These are phyloP conservation scores for Xylocampa areola DNA, from an alignment of 2,888 invertebrate genomes.

Conservation along the genomic window DNA sequence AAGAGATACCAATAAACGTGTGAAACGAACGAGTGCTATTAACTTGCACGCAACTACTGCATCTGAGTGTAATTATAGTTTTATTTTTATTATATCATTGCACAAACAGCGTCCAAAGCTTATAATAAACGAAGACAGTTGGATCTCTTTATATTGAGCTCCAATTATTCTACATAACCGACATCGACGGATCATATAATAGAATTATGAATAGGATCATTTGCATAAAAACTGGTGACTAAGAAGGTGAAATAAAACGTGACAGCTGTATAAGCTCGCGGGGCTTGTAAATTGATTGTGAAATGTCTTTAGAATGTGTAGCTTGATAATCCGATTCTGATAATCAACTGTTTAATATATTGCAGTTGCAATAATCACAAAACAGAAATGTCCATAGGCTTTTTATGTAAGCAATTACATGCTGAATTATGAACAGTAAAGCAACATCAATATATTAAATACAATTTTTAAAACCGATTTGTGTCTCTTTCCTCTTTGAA, in stretches of 20 bases:
- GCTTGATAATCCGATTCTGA: background rate
- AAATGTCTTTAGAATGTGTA: background rate
- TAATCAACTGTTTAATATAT: constrained; percentile 5
- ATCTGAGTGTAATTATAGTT: constrained; percentile 5
- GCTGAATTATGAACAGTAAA: constrained; percentile 5
- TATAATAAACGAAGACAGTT: constrained; percentile 8
- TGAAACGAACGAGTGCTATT: constrained; percentile 16
- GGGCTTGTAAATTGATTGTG: background rate
- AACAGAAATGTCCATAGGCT: background rate
- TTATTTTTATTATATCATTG: constrained; percentile 13
- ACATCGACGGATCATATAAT: background rate
- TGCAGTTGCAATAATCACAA: background rate
- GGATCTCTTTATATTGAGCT: constrained; percentile 1
- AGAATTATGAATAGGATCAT: background rate
- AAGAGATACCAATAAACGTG: constrained; percentile 25
- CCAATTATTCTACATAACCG: constrained; percentile 1
- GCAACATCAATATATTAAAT: constrained; percentile 1
- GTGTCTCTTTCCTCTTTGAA: too few species aligned
- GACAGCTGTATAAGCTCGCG: background rate
- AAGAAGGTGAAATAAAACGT: background rate
- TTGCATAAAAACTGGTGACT: constrained; percentile 8
- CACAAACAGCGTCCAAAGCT: constrained; percentile 5
- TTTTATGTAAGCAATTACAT: background rate
- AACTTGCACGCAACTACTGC: constrained; percentile 15
- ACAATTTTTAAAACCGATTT: too few species aligned